These are phyloP conservation scores for Taenioides sp. DNA, from an alignment of 2,797 vertebrate species.

Conservation along the genomic window DNA sequence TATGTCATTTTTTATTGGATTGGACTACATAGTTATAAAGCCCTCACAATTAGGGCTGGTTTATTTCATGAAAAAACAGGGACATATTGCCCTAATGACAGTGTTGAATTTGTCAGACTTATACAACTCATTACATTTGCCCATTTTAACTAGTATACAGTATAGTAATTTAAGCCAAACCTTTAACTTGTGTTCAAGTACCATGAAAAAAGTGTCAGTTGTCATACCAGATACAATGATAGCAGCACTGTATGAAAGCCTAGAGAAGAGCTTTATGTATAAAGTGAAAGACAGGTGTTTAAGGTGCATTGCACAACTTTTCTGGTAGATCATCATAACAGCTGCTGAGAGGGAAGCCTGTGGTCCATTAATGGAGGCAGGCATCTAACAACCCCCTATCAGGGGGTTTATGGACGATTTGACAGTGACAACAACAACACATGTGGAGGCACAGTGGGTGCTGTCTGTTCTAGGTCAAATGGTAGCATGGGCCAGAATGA, in stretches of 20 bases:
- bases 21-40: background rate
- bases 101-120: no score
- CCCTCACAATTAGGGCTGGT: background rate
- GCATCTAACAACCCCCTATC: no score
- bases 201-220: background rate
- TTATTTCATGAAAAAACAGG: no score
- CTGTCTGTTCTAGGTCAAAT: background rate
- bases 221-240: background rate
- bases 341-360: no score
- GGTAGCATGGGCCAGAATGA: background rate
- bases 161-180: no score
- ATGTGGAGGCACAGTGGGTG: background rate
- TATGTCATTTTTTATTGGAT: background rate
- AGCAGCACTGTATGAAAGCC: background rate
- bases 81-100: no score
- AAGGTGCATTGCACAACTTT: no score
- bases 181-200: background rate
- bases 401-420: background rate
- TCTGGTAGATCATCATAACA: no score
- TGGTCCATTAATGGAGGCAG: no score
- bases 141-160: no score
- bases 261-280: background rate
- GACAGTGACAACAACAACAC: background rate
- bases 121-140: no score
- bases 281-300: background rate